Evolutionary conservation across 2,888 invertebrate genomes (phyloP), one percentile per base, ranked within the genome.

Genomic region (Pasiphila rectangulata): DNA sequence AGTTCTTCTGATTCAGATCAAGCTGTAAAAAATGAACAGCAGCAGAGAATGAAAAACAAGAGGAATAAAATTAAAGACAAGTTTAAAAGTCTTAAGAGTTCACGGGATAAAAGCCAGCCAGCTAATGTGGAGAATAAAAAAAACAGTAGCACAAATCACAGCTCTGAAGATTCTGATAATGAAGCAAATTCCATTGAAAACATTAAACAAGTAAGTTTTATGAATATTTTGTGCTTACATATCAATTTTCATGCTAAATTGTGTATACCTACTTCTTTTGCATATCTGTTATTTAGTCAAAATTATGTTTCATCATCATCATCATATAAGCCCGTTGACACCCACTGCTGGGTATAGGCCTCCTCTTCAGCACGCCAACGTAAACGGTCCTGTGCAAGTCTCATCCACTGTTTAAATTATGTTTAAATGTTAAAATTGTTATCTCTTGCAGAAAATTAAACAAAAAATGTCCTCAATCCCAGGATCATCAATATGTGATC

Each of bases 401-500:
- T n/a, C n/a, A n/a, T n/a, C n/a, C n/a, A n/a, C n/a, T n/a, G n/a
- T n/a, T n/a, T n/a, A n/a, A n/a, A n/a, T n/a, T n/a, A n/a, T n/a
- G n/a, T n/a, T n/a, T n/a, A n/a, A 21, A 21, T 21, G 3, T 21
- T 6, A 21, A 21, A 6, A 7, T 21, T 21, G 7, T 30, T 16
- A 15, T 2, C 7, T 69, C 7, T 69, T 67, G n/a, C 63, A 83
- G 83, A 76, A 70, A 68, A 70, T 77, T 0, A 77, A 72, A 47
- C 68, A 72, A 36, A 75, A 65, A 29, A 67, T 73, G 43, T 35
- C 68, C 7, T 62, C 72, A 13, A 75, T 83, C 49, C 64, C 82
- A n/a, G n/a, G n/a, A n/a, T n/a, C n/a, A 44, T 77, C 83, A 10
- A 69, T 91, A 32, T 91, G 88, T 78, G 91, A 91, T 67, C 86